phyloP scores from a whole-genome alignment of 1,140 invertebrate species.

The Monomorium pharaonis region DNA sequence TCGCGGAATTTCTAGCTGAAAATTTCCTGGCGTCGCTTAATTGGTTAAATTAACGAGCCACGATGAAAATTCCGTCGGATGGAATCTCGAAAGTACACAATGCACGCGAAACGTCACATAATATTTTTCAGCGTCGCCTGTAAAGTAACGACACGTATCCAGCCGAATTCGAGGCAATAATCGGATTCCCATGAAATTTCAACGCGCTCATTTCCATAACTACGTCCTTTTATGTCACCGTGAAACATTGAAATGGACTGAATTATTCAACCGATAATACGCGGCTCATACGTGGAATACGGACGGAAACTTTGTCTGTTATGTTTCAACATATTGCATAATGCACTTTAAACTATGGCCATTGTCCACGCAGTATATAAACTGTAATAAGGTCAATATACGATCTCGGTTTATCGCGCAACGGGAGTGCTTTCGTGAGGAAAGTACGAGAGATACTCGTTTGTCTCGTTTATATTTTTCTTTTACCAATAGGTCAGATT shows the following conservation, averaged over 20 bases:
- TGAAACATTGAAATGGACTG: conserved; percentile 40
- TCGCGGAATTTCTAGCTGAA: background rate
- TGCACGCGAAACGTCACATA: conserved; percentile 19
- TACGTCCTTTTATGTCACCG: conserved; percentile 33
- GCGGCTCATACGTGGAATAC: conserved; percentile 29
- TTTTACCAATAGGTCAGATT: conserved; percentile 9
- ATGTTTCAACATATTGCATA: conserved; percentile 59
- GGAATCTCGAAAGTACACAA: conserved; percentile 44
- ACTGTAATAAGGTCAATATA: conserved; percentile 59
- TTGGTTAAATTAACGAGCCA: conserved; percentile 37
- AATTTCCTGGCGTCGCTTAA: conserved; percentile 35
- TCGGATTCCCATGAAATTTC: conserved; percentile 57
- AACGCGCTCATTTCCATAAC: conserved; percentile 59
- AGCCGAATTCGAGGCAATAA: conserved; percentile 39
- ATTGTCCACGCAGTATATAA: conserved; percentile 53
- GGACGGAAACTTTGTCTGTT: conserved; percentile 49
- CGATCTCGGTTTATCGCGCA: conserved; percentile 48
- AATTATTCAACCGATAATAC: conserved; percentile 54
- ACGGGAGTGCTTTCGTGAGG: background rate
- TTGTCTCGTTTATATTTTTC: conserved; percentile 1
- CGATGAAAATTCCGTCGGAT: conserved; percentile 47
- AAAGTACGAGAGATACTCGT: conserved; percentile 11
- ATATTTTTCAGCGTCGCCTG: conserved; percentile 44
- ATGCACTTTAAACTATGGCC: conserved; percentile 39
- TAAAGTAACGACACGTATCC: conserved; percentile 42